A percentile compares a stretch with the other conserved stretches of the same genome.
These are phyloP conservation scores for Myrmophylax atrothorax DNA, from an alignment of 2,113 vertebrate species.

Conservation along the genomic window DNA sequence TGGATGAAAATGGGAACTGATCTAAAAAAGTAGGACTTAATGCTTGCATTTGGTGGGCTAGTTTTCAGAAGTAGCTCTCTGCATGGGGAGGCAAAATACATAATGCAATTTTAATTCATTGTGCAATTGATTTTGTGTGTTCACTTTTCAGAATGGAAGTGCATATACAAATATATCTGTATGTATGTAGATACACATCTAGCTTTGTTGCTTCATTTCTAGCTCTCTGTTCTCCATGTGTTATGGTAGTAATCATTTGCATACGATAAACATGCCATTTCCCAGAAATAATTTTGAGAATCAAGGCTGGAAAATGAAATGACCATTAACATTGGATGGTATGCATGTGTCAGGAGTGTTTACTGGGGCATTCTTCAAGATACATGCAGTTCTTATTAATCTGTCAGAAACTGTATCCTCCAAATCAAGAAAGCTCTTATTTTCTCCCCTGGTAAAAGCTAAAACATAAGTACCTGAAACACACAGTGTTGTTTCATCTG, in stretches of 20 bases:
- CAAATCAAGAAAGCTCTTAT: neutral
- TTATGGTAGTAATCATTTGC: neutral
- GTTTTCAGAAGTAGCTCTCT: neutral
- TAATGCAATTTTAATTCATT: too few relatives aligned
- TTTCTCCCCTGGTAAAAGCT: constrained; percentile 4
- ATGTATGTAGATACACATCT: neutral
- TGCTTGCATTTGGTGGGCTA: neutral
- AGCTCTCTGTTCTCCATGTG: neutral
- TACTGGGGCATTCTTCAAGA: neutral
- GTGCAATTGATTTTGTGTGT: neutral
- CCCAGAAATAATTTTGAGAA: neutral
- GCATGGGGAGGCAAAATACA: neutral
- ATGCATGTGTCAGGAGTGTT: neutral
- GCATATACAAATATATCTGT: neutral
- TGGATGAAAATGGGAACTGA: neutral
- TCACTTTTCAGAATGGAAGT: neutral
- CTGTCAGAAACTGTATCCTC: neutral
- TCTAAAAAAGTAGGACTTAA: neutral
- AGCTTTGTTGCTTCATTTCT: neutral
- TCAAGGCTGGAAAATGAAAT: constrained; percentile 23
- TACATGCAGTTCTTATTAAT: neutral
- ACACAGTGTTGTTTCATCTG: neutral
- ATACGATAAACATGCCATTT: neutral
- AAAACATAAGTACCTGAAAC: neutral
- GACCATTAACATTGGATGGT: neutral